phyloP scores from a whole-genome alignment of 37 sponge, comb jelly and placozoan genomes.

The Axinella damicornis region DNA sequence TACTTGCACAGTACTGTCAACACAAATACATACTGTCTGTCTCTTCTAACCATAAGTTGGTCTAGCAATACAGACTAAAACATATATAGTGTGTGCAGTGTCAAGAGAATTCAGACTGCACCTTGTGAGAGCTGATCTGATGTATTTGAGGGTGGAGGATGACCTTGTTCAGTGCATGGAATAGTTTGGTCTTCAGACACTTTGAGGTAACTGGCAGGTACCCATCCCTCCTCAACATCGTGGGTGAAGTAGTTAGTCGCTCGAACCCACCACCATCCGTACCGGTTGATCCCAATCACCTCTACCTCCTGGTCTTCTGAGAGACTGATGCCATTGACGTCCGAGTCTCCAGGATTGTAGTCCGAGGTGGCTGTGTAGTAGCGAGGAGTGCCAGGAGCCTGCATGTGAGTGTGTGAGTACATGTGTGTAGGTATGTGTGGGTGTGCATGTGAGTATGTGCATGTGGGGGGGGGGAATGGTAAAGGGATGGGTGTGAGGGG shows the following conservation, averaged over 20 bases:
- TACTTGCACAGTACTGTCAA: no score
- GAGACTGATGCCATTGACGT: conserved; percentile 61
- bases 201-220: conserved; percentile 81
- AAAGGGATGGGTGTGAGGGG: background rate
- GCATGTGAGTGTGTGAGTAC: background rate
- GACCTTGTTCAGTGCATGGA: no score
- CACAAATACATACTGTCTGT: no score
- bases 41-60: no score
- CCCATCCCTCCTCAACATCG: conserved; percentile 77
- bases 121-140: no score
- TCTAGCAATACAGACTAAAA: no score
- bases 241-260: conserved; percentile 37
- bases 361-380: conserved; percentile 68
- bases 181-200: background rate
- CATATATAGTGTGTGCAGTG: no score
- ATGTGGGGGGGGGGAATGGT: background rate
- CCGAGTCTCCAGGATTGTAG: conserved; percentile 61
- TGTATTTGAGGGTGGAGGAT: no score
- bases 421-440: no score
- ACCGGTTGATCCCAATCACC: conserved; percentile 77
- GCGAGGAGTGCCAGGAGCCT: conserved; percentile 79
- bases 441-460: no score
- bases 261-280: conserved; percentile 90
- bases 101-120: no score
- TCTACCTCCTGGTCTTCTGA: conserved; percentile 71